A percentile compares a stretch with the other conserved stretches of the same genome.
phyloP scores from a whole-genome alignment of 2,797 vertebrate genomes.

The Acanthurus leucopareius region DNA sequence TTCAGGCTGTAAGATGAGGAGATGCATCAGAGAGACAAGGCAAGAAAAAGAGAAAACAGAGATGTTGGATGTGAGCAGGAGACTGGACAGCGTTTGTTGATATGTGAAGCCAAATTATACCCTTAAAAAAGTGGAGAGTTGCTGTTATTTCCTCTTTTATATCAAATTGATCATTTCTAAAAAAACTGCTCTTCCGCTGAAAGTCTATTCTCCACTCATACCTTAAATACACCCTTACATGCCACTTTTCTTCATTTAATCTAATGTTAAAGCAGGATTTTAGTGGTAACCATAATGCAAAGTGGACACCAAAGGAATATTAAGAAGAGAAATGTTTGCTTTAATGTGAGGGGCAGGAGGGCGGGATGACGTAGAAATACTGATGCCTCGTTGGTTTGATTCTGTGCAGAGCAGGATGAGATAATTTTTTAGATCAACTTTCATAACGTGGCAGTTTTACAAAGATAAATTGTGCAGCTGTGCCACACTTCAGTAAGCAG shows the following conservation, averaged over 20 bases:
- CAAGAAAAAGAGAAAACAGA: neutral
- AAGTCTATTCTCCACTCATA: neutral
- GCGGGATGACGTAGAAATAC: neutral
- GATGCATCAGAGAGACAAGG: slow-evolving; percentile 34
- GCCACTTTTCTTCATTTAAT: neutral
- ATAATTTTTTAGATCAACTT: neutral
- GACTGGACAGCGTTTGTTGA: neutral
- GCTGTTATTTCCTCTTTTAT: too few relatives aligned
- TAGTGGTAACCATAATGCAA: neutral
- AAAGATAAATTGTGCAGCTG: too few relatives aligned
- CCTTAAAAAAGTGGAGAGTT: neutral
- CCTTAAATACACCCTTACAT: neutral
- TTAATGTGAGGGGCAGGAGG: neutral
- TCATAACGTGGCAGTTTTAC: neutral
- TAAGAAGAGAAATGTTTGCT: neutral
- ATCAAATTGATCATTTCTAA: too few relatives aligned
- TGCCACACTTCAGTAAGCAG: too few relatives aligned
- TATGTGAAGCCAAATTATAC: neutral
- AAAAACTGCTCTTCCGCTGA: neutral
- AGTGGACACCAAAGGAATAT: neutral
- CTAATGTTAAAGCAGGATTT: neutral
- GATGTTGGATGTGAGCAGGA: neutral
- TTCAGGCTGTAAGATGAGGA: slow-evolving; percentile 35
- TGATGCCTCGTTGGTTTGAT: neutral
- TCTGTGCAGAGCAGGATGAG: slow-evolving; percentile 12